Evolutionary conservation across 2,797 vertebrate genomes (phyloP).

Genomic region (Alosa sapidissima): DNA sequence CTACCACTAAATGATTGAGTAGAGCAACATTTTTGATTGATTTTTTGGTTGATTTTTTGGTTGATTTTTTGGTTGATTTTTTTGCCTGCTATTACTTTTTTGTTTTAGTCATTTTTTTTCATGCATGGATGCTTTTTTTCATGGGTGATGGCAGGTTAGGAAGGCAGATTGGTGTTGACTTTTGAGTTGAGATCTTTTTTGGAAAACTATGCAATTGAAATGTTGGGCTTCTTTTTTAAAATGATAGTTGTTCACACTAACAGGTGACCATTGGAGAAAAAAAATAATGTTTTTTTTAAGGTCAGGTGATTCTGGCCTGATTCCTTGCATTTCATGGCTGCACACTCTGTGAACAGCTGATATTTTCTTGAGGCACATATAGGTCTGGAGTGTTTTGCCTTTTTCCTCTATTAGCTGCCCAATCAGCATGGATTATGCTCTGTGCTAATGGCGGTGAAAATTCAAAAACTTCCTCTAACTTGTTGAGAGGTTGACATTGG

Average conservation of each 20-base stretch:
- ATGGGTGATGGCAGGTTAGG: conserved; percentile 4
- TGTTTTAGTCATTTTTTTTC: not conserved
- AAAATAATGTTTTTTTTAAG: not conserved
- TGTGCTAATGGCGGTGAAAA: not conserved
- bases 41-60: not conserved
- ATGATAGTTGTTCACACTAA: not conserved
- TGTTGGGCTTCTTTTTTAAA: not conserved
- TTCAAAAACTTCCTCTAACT: not conserved
- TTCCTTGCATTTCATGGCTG: not conserved
- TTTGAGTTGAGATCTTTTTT: not conserved
- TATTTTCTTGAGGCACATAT: not conserved
- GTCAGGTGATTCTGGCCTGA: not conserved
- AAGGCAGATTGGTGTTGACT: not conserved
- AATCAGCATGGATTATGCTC: not conserved
- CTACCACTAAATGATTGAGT: not conserved
- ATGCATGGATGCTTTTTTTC: not conserved
- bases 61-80: not conserved
- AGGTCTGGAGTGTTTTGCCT: not conserved
- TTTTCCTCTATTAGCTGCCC: not conserved
- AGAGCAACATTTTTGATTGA: not conserved
- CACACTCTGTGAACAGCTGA: not conserved
- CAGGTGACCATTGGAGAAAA: not conserved
- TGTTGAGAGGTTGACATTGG: not conserved
- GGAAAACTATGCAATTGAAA: not conserved
- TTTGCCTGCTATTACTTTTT: not conserved